These are phyloP conservation scores for Drosophila limbata DNA, from an alignment of 2,888 invertebrate species.

Conservation along the genomic window DNA sequence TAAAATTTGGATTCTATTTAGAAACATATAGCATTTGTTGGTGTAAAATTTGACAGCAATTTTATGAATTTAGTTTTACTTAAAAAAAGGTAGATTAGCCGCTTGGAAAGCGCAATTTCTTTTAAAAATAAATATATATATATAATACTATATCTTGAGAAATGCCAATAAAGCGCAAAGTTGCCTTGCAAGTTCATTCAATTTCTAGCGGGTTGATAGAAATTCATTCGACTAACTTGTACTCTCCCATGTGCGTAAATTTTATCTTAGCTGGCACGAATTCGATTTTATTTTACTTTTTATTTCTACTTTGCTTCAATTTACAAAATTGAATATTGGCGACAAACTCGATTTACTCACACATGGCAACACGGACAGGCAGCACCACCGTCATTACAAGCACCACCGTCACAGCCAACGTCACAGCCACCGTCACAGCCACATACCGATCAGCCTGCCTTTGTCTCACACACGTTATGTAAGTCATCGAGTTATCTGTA, in stretches of 20 bases:
- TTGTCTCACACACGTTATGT: conserved; percentile 63
- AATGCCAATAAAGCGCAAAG: conserved; percentile 18
- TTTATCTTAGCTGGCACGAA: conserved; percentile 56
- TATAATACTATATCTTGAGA: not conserved
- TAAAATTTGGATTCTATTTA: conserved; percentile 31
- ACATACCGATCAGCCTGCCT: conserved; percentile 46
- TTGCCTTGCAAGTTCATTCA: conserved; percentile 34
- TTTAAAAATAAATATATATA: too few relatives aligned
- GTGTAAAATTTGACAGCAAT: not conserved
- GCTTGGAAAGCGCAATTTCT: too few relatives aligned
- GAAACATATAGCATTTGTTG: conserved; percentile 31
- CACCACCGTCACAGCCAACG: not conserved
- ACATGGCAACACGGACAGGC: conserved; percentile 26
- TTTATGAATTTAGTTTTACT: not conserved
- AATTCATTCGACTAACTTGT: conserved; percentile 7
- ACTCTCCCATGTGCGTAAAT: conserved; percentile 47
- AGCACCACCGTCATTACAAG: not conserved
- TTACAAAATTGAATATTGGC: conserved; percentile 80
- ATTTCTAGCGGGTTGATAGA: conserved; percentile 36
- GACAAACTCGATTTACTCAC: conserved; percentile 73
- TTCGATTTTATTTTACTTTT: conserved; percentile 61
- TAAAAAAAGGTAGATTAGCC: not conserved
- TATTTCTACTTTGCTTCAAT: conserved; percentile 73
- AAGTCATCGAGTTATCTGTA: conserved; percentile 64
- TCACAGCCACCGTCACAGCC: conserved; percentile 3